phyloP scores from a whole-genome alignment of 1,140 invertebrate genomes.

The Drosophila chauvacae region DNA sequence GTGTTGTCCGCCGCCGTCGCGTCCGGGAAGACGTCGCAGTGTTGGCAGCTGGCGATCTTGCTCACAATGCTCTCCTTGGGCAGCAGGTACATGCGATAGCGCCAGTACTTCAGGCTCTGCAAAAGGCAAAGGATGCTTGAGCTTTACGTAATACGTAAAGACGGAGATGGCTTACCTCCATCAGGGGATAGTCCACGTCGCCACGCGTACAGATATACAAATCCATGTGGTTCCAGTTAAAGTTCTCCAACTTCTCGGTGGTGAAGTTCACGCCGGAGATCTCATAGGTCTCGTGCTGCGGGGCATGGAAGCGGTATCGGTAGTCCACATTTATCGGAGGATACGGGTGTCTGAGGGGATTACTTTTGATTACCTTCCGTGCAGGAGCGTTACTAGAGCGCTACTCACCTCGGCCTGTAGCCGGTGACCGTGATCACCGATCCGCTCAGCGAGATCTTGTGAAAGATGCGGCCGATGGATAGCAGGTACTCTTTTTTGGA shows the following conservation, averaged over 20 bases:
- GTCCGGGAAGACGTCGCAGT: constrained; percentile 92
- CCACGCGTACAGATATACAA: constrained; percentile 97
- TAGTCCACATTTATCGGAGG: constrained; percentile 95
- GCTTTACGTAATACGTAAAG: too few species aligned
- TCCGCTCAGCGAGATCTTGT: constrained; percentile 93
- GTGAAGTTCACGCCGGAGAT: constrained; percentile 97
- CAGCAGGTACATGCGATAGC: constrained; percentile 94
- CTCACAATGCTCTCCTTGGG: constrained; percentile 91
- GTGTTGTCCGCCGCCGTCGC: constrained; percentile 86
- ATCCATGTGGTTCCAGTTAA: constrained; percentile 99
- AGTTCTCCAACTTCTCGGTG: constrained; percentile 97
- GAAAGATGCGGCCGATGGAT: constrained; percentile 98
- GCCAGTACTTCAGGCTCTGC: constrained; percentile 96
- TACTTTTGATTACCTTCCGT: neutral
- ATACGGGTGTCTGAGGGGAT: constrained; percentile 92
- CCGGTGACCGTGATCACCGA: constrained; percentile 96
- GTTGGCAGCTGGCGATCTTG: constrained; percentile 88
- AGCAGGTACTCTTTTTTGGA: constrained; percentile 91
- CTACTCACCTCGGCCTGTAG: constrained; percentile 93
- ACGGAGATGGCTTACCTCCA: constrained; percentile 90
- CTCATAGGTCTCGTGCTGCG: constrained; percentile 96
- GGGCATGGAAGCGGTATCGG: constrained; percentile 95
- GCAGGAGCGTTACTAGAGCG: rapidly evolving
- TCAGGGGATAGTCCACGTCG: constrained; percentile 94
- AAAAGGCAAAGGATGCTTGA: too few species aligned